Conservation (phyloP, 2,797 vertebrate genomes). For the Sparidentex hasta region DNA sequence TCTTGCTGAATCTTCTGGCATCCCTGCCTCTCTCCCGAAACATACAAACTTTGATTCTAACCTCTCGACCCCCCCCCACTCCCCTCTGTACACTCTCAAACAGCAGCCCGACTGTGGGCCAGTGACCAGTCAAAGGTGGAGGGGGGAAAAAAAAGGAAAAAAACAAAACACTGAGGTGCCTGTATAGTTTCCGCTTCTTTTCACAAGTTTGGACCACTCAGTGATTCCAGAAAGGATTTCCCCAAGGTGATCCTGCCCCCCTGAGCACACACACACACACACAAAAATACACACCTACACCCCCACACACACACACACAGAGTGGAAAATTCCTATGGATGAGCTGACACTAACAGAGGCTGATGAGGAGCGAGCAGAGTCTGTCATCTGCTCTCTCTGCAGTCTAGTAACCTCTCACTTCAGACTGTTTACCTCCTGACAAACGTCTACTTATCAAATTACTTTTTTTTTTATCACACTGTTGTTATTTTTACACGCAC, state of each 20-base stretch:
- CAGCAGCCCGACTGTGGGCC: conserved; percentile 38
- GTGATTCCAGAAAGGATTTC: conserved; percentile 69
- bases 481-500: no score
- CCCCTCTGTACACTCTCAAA: conserved; percentile 11
- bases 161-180: conserved; percentile 30
- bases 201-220: conserved; percentile 60
- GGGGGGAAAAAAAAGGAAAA: background rate
- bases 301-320: conserved; percentile 37
- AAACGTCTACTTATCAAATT: background rate
- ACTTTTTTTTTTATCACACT: background rate
- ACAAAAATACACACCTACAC: conserved; percentile 11
- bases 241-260: conserved; percentile 60
- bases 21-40: conserved; percentile 15
- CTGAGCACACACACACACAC: conserved; percentile 6
- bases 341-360: conserved; percentile 56
- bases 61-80: conserved; percentile 25
- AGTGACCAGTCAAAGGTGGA: conserved; percentile 40
- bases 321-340: conserved; percentile 80
- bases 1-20: background rate
- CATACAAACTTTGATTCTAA: conserved; percentile 30
- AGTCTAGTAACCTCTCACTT: conserved; percentile 10
- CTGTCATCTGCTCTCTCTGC: conserved; percentile 25
- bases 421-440: conserved; percentile 9
- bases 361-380: conserved; percentile 43
- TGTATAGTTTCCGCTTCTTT: conserved; percentile 57